phyloP scores from a whole-genome alignment of 2,888 invertebrate genomes.

The Gerris lacustris region DNA sequence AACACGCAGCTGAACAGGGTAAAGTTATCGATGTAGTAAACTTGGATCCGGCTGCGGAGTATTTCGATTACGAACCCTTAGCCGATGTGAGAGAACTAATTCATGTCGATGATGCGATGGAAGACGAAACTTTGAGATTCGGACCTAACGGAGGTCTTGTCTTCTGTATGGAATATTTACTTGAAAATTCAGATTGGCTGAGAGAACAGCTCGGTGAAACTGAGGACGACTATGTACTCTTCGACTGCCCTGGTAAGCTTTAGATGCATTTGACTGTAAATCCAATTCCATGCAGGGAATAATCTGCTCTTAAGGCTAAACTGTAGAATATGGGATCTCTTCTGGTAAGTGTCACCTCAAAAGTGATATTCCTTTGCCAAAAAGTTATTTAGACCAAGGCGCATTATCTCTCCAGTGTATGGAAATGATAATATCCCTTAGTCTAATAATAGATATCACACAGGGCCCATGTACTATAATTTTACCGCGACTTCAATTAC shows the following conservation, averaged over 20 bases:
- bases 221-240: conserved; percentile 85
- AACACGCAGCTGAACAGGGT: conserved; percentile 64
- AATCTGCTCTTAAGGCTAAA: no score
- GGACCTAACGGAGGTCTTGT: conserved; percentile 96
- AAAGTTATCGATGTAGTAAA: conserved; percentile 79
- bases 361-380: no score
- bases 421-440: no score
- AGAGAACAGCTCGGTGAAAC: conserved; percentile 80
- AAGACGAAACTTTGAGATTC: conserved; percentile 70
- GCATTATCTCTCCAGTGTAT: no score
- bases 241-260: conserved; percentile 74
- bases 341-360: no score
- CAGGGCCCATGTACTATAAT: no score
- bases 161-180: conserved; percentile 85
- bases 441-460: no score
- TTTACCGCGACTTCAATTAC: no score
- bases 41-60: conserved; percentile 94
- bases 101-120: conserved; percentile 91
- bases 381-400: no score
- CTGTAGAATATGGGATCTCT: no score
- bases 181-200: conserved; percentile 87
- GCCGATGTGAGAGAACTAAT: conserved; percentile 82
- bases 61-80: conserved; percentile 80
- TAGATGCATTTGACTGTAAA: no score
- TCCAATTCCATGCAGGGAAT: no score